Evolutionary conservation across 37 sponge, comb jelly and placozoan species (phyloP).

Genomic region (Halichondria panicea): DNA sequence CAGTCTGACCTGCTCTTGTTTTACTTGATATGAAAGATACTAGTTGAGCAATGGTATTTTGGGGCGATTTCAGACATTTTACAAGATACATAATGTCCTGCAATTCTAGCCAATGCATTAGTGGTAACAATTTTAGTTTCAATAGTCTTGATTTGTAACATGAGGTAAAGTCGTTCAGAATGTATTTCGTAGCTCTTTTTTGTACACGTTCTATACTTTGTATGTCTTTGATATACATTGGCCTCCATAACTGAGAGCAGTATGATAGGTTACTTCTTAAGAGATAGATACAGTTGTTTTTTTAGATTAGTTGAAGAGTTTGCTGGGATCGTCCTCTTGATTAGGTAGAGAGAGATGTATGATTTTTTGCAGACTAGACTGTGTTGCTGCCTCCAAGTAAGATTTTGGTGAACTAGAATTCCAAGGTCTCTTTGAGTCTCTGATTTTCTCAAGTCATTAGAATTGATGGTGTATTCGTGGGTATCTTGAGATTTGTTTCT

Average conservation of each 20-base stretch:
- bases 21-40: too few species aligned
- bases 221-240: too few species aligned
- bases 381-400: background rate
- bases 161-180: background rate
- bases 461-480: background rate
- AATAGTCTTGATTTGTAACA: slow-evolving; percentile 3
- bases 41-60: too few species aligned
- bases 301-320: background rate
- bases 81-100: too few species aligned
- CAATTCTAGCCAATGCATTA: too few species aligned
- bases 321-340: background rate
- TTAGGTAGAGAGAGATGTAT: background rate
- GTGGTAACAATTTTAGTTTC: too few species aligned
- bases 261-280: background rate
- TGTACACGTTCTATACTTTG: slow-evolving; percentile 9
- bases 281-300: background rate
- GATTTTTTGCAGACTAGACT: background rate
- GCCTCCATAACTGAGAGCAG: too few species aligned
- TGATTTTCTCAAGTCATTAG: background rate
- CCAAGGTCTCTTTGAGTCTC: slow-evolving; percentile 1
- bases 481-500: background rate
- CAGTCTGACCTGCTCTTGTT: too few species aligned
- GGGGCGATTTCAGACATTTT: too few species aligned
- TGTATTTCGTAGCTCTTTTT: slow-evolving; percentile 12
- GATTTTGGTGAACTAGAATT: background rate